A percentile compares a stretch with the other conserved stretches of the same genome.
These are phyloP conservation scores for Pomatostomus ruficeps DNA, from an alignment of 2,113 vertebrate genomes.

Conservation along the genomic window DNA sequence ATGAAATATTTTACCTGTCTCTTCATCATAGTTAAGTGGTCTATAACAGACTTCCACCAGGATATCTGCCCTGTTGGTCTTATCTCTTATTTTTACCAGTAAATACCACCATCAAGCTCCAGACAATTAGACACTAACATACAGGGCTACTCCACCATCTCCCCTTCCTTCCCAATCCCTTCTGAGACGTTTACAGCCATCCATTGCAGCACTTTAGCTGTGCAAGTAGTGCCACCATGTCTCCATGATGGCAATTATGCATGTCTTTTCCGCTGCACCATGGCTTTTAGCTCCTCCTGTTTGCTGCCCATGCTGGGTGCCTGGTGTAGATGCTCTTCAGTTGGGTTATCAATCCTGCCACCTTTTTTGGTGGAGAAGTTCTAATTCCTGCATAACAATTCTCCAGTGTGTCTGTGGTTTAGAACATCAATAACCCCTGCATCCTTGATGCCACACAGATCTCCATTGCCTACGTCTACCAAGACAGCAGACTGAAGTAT, in stretches of 20 bases:
- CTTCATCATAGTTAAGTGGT: not conserved
- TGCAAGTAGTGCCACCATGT: rapidly evolving
- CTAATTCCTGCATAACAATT: not conserved
- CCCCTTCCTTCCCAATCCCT: not conserved
- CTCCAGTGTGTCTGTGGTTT: not conserved
- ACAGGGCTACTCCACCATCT: not conserved
- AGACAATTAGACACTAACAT: not conserved
- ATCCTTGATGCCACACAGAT: not conserved
- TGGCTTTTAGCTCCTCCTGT: not conserved
- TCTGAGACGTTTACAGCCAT: not conserved
- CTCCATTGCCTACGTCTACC: not conserved
- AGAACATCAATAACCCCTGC: not conserved
- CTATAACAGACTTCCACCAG: not conserved
- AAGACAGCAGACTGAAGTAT: not conserved
- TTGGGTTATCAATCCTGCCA: not conserved
- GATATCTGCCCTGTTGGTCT: not conserved
- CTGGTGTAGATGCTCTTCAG: not conserved
- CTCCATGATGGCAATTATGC: not conserved
- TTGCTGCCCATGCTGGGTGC: not conserved
- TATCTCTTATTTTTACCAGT: not conserved
- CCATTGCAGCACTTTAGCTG: not conserved
- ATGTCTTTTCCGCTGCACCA: not conserved
- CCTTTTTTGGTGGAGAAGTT: not conserved
- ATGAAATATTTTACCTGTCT: not conserved
- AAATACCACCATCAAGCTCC: not conserved